A percentile compares a stretch with the other conserved stretches of the same genome.
These are phyloP conservation scores for Trematomus loennbergii DNA, from an alignment of 2,113 vertebrate genomes.

Conservation along the genomic window DNA sequence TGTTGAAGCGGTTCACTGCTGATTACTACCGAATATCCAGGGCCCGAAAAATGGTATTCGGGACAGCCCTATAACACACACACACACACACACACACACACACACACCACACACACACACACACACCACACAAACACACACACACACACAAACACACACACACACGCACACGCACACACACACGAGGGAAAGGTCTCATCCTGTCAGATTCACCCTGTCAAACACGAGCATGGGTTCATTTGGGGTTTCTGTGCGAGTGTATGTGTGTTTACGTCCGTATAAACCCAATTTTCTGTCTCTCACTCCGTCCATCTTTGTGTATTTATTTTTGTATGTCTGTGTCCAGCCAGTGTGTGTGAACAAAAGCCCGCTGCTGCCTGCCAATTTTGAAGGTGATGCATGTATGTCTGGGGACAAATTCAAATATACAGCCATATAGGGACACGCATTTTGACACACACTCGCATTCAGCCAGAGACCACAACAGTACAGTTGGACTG, in stretches of 20 bases:
- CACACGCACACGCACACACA: not conserved
- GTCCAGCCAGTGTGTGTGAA: constrained; percentile 35
- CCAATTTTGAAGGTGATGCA: constrained; percentile 14
- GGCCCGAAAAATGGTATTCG: too few species aligned
- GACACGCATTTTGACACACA: not conserved
- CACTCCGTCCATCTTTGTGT: not conserved
- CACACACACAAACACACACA: too few species aligned
- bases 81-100: too few species aligned
- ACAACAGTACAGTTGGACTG: not conserved
- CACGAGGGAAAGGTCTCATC: not conserved
- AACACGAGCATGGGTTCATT: constrained; percentile 8
- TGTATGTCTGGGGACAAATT: not conserved
- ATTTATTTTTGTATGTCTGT: constrained; percentile 11
- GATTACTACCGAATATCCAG: too few species aligned
- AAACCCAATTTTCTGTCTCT: not conserved
- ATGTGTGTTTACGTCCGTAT: not conserved
- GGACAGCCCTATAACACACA: too few species aligned
- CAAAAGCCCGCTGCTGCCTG: constrained; percentile 36
- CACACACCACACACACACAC: not conserved
- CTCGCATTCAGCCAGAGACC: not conserved
- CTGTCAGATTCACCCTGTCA: constrained; percentile 44
- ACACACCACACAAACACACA: too few species aligned
- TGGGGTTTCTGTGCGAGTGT: not conserved
- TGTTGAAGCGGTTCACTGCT: too few species aligned
- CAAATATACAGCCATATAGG: not conserved